Percentiles rank a stretch among this genome's conserved stretches.
Conservation (phyloP, 2,888 invertebrate species). For the Cataglyphis albicans region DNA sequence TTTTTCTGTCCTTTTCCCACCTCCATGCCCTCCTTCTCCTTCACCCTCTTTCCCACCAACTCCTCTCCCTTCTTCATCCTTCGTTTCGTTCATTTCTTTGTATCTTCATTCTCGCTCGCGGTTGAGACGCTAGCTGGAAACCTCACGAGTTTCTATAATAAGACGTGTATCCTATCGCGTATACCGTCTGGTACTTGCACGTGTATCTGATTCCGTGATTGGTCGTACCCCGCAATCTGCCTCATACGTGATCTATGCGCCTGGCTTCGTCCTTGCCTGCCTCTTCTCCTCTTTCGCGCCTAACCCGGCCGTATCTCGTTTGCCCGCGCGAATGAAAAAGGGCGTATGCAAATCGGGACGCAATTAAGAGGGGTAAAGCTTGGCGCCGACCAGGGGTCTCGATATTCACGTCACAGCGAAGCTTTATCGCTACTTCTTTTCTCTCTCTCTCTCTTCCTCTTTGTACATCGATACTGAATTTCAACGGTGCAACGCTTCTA, state of each 20-base stretch:
- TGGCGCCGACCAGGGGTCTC: conserved; percentile 9
- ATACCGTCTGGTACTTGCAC: conserved; percentile 70
- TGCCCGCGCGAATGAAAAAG: conserved; percentile 36
- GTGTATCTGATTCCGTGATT: conserved; percentile 81
- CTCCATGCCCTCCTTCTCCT: conserved; percentile 28
- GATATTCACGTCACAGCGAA: conserved; percentile 17
- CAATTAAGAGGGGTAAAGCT: conserved; percentile 43
- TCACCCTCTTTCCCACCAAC: conserved; percentile 26
- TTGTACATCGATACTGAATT: background rate
- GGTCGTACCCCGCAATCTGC: conserved; percentile 80
- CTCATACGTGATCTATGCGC: conserved; percentile 81
- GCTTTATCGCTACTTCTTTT: conserved; percentile 8
- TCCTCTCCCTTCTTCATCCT: background rate
- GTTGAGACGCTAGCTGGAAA: conserved; percentile 52
- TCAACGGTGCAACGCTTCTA: background rate
- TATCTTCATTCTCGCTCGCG: conserved; percentile 55
- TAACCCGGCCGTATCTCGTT: conserved; percentile 24
- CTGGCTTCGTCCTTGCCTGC: conserved; percentile 61
- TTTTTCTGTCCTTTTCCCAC: conserved; percentile 29
- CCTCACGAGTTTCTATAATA: conserved; percentile 75
- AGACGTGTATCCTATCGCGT: conserved; percentile 77
- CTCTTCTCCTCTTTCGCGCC: conserved; percentile 13
- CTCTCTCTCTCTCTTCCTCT: no score
- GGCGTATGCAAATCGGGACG: conserved; percentile 54
- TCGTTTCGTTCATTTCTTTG: conserved; percentile 30